Conservation (phyloP, 2,797 vertebrate species). For the Tenualosa thibaudeaui region DNA sequence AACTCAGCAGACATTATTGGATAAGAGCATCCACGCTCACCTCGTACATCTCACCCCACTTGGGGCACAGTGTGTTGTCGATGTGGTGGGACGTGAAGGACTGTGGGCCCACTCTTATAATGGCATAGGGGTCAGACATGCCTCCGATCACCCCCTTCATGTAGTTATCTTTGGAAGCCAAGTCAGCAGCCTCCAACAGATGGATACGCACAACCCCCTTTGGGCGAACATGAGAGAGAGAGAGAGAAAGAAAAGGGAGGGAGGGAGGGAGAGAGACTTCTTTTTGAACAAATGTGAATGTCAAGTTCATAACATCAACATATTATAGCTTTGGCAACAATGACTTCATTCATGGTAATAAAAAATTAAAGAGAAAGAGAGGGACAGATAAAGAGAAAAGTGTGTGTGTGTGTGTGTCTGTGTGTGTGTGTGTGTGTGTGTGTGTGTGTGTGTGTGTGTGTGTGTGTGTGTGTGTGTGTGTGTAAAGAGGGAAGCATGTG, state of each 20-base stretch:
- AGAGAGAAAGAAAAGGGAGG: slow-evolving; percentile 18
- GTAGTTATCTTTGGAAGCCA: slow-evolving; percentile 85
- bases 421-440: background rate
- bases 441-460: background rate
- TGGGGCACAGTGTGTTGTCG: slow-evolving; percentile 83
- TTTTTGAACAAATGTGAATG: too few species aligned
- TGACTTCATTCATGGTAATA: too few species aligned
- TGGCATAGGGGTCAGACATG: slow-evolving; percentile 89
- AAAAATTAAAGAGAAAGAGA: background rate
- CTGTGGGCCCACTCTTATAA: slow-evolving; percentile 89
- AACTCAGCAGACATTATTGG: too few species aligned
- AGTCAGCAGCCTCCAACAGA: slow-evolving; percentile 79
- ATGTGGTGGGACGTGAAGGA: slow-evolving; percentile 84
- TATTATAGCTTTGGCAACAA: too few species aligned
- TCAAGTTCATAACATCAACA: too few species aligned
- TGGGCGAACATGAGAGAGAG: background rate
- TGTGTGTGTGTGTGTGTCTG: background rate
- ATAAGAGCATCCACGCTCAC: slow-evolving; percentile 62
- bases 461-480: background rate
- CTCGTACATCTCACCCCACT: slow-evolving; percentile 92
- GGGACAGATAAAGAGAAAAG: background rate
- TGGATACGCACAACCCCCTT: slow-evolving; percentile 91
- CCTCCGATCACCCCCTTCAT: slow-evolving; percentile 87
- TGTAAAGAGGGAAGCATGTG: background rate
- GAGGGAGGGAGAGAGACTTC: background rate